Evolutionary conservation across 23 tunicate genomes (phyloP).

Genomic region (Diplosoma virens): DNA sequence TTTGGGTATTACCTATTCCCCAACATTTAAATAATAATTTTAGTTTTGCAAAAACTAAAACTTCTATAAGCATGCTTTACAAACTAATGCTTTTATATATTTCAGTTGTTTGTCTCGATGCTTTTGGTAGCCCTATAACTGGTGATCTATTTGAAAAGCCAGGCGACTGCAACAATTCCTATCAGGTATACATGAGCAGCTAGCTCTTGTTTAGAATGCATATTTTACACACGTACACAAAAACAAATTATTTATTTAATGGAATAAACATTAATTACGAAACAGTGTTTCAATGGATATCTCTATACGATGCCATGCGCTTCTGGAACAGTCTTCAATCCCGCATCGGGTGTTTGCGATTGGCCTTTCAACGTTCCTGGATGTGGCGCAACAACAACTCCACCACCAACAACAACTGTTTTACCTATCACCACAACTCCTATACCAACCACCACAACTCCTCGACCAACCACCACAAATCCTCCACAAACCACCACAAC

Average conservation of each 20-base stretch:
- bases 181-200: conserved; percentile 1
- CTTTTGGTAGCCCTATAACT: conserved; percentile 26
- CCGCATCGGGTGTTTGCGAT: conserved; percentile 50
- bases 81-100: neutral
- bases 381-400: conserved; percentile 40
- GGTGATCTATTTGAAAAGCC: conserved; percentile 21
- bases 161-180: conserved; percentile 19
- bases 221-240: too few species aligned
- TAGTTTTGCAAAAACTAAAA: too few species aligned
- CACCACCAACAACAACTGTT: conserved; percentile 31
- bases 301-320: conserved; percentile 37
- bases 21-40: too few species aligned
- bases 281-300: conserved; percentile 28
- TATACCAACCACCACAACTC: neutral
- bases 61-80: neutral
- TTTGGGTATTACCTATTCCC: too few species aligned
- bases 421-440: neutral
- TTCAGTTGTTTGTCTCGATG: conserved; percentile 18
- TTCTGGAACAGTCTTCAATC: conserved; percentile 35
- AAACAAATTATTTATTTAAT: neutral
- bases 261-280: neutral
- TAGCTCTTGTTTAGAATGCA: too few species aligned
- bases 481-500: too few species aligned
- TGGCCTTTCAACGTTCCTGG: conserved; percentile 53
- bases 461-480: too few species aligned